Base-by-base conservation (phyloP, 1,140 invertebrate genomes). In the Lucilia sericata region DNA sequence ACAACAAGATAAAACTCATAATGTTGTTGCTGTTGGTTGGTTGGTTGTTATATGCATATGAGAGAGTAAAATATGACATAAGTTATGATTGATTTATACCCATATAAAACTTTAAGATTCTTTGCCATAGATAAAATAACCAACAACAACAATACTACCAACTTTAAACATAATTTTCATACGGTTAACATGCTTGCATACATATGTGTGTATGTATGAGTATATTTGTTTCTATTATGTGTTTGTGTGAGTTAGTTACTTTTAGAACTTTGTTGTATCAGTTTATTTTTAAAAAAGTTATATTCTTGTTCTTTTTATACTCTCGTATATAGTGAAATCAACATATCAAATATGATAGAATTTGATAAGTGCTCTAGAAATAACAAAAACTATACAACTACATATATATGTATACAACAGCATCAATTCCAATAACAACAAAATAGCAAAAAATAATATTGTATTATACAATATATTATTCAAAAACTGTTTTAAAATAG, bases 11-110 rank as follows among this genome's bases (percentile, higher is more conserved):
- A 17, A 30, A 74, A 30, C 25, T 30, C 74, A 74, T 30, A 21
- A 74, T 74, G 65, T 74, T 25, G 25, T 75, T 19, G 21, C 70
- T 74, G 60, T 17, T 21, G 19, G 19, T 30, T 30, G 25, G 25
- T 30, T 65, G 55, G 55, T 30, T 55, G 17, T 74, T 74, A 12
- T 74, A 76, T 36, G 36, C 76, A 49, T 51, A 49, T 51, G 42
- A 80, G 42, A 80, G 42, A 80, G 76, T 70, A 70, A 70, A 80
- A 80, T 80, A 49, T 80, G 76, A 21, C 76, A 80, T 80, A 80
- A 80, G 76, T 80, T 80, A 80, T 80, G 76, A 80, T 80, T 80
- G 76, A 80, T 80, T 80, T 80, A 80, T 49, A 49, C 42, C 19
- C 76, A 49, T 80, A 80, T 47, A 80, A 49, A 80, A 80, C 76